A percentile compares a stretch with the other conserved stretches of the same genome.
Evolutionary conservation across 2,113 vertebrate genomes (phyloP).

Genomic region (Cygnus buccinator): DNA sequence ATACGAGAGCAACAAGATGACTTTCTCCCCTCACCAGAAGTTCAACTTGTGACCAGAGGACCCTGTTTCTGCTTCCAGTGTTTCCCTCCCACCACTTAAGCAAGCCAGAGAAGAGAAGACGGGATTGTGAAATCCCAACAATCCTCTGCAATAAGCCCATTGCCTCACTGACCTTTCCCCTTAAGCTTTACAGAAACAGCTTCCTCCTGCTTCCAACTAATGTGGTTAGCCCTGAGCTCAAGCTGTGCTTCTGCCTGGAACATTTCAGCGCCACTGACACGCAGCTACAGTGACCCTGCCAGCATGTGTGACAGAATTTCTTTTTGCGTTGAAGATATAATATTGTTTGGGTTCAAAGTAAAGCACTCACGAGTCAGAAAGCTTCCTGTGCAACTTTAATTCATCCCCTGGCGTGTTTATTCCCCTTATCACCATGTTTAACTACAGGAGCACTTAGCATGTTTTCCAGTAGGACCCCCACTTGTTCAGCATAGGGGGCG

Average conservation of each 20-base stretch:
- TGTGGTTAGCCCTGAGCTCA: conserved; percentile 12
- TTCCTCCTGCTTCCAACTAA: conserved; percentile 38
- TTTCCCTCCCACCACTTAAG: neutral
- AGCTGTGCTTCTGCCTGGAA: conserved; percentile 55
- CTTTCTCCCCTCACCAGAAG: neutral
- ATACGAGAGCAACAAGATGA: neutral
- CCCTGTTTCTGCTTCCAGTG: neutral
- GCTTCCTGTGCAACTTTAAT: conserved; percentile 38
- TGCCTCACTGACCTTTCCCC: conserved; percentile 50
- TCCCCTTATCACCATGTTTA: conserved; percentile 56
- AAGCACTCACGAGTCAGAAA: conserved; percentile 43
- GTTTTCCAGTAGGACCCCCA: conserved; percentile 45
- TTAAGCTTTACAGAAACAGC: conserved; percentile 37
- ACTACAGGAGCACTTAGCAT: conserved; percentile 24
- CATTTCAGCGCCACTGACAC: conserved; percentile 46
- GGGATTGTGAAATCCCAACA: conserved; percentile 15
- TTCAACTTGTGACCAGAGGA: neutral
- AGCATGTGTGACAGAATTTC: conserved; percentile 50
- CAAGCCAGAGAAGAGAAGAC: neutral
- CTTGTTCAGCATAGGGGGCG: neutral
- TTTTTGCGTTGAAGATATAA: conserved; percentile 19
- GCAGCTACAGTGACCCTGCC: conserved; percentile 21
- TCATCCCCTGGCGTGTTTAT: conserved; percentile 46
- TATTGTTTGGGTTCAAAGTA: conserved; percentile 55
- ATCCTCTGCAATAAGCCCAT: neutral